These are phyloP conservation scores for Terrapene triunguis DNA, from an alignment of 2,113 vertebrate species.

Conservation along the genomic window DNA sequence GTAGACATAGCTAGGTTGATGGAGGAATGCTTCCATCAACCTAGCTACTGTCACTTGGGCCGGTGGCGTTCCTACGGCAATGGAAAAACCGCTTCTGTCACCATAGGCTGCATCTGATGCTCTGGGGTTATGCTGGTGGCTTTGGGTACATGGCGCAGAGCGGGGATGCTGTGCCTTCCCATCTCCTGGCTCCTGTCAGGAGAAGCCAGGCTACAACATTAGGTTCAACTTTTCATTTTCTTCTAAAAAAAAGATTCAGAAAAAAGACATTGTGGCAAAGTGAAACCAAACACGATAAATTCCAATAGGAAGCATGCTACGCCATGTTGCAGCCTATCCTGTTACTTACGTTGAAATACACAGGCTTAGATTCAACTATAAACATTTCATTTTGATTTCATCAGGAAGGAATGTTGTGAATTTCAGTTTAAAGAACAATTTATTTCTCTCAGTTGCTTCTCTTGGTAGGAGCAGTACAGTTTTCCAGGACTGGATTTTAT, in stretches of 20 bases:
- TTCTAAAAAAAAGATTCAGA: background rate
- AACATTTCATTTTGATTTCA: background rate
- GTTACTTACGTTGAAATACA: rapidly evolving
- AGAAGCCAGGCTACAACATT: background rate
- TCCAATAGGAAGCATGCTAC: rapidly evolving
- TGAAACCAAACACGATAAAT: background rate
- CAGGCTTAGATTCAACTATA: rapidly evolving
- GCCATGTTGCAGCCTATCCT: rapidly evolving
- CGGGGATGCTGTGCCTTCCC: rapidly evolving
- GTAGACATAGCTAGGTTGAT: background rate
- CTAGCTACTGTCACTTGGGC: background rate
- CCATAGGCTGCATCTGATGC: background rate
- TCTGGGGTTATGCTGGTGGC: background rate
- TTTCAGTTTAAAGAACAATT: background rate
- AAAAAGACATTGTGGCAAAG: rapidly evolving
- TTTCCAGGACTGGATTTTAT: background rate
- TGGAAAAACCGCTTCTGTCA: background rate
- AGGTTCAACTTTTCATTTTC: background rate
- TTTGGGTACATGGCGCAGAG: background rate
- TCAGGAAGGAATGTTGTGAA: background rate
- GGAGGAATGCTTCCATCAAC: background rate
- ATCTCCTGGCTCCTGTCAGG: background rate
- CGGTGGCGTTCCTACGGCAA: background rate
- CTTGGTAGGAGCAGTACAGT: rapidly evolving
- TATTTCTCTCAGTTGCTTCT: background rate